Base-by-base conservation (phyloP, 2,888 invertebrate species). In the Tuberolachnus salignus region DNA sequence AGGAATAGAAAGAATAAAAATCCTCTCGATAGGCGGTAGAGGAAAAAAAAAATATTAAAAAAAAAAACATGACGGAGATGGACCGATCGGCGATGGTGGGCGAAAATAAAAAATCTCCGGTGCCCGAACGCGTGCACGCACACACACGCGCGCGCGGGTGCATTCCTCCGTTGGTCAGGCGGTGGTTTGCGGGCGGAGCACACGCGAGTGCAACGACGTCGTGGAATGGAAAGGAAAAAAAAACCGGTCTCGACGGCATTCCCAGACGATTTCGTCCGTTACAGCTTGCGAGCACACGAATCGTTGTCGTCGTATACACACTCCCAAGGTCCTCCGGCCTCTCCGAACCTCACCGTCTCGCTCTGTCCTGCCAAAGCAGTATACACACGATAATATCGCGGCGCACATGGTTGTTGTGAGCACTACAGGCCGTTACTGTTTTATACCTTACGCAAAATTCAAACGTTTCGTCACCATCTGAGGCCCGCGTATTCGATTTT, bases 261-360 rank as follows among this genome's bases (percentile, higher is more conserved):
- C 75, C 75, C 75, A 75, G 75, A 75, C 75, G 67, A 57, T 75
- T 67, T 75, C 67, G 67, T 67, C 75, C 75, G 75, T 75, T 75
- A 75, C 75, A 46, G 67, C 57, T 61, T 34, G 49, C 73, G 59
- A 49, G 49, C 26, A 34, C 53, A 53, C 34, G 23, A 10, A 34
- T 3, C 44, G 57, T 57, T 23, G 13, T 14, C 69, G 14, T 42
- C 34, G 34, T 21, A 13, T 19, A 19, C 44, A 61, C 26, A 46
- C 16, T 66, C 19, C 53, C 66, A 74, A 74, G 64, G 74, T 74
- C 74, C 26, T 44, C 26, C 51, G 66, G 16, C 49, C 23, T 21
- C 70, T 55, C 55, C 53, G 42, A 1, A 8, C n/a, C 51, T 21
- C 19, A 3, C 19, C 19, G 46, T 42, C n/a, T n/a, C n/a, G n/a